Evolutionary conservation across 2,797 vertebrate genomes (phyloP), one percentile per base, ranked within the genome.

Genomic region (Aulostomus chinensis): DNA sequence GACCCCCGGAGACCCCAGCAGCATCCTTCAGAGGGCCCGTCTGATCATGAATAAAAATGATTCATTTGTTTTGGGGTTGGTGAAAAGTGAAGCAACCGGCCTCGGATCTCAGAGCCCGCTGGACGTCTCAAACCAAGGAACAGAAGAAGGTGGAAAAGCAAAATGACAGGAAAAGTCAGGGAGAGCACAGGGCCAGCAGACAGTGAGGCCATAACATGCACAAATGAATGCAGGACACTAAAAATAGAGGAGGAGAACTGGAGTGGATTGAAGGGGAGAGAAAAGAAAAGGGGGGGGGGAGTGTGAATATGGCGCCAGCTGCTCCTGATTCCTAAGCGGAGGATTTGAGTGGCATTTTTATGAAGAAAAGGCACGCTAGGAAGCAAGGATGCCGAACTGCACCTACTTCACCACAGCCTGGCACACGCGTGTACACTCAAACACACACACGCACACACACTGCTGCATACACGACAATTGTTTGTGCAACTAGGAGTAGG

Each of bases 261-360:
- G 53, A 80, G 57, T 40, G 58, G 78, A 55, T 67, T 70, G 64
- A 65, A 72, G 82, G 57, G 50, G 38, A 69, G 50, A 68, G 54
- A 37, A 73, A 58, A 76, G 43, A 54, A 62, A 48, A 42, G 42
- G 32, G 43, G 22, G 35, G 30, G 34, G 55, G 56, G 45, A 12
- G 37, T 63, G 43, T 60, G 55, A 76, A 76, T 81, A 67, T 59
- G 65, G 73, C 60, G 49, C 71, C 88, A 89, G 87, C 87, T 91
- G 86, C 80, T 87, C 62, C 81, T 48, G 59, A 83, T 88, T 89
- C 76, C 59, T 82, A 47, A 10, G 81, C 48, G 58, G 68, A 85
- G 78, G 73, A 80, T 68, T 56, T 75, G 79, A 89, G 83, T 87
- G 86, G 78, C 81, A 42, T 86, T 90, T 89, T 88, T 85, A 89